phyloP scores from a whole-genome alignment of 2,113 vertebrate species.

The Rhinopomastus cyanomelas region DNA sequence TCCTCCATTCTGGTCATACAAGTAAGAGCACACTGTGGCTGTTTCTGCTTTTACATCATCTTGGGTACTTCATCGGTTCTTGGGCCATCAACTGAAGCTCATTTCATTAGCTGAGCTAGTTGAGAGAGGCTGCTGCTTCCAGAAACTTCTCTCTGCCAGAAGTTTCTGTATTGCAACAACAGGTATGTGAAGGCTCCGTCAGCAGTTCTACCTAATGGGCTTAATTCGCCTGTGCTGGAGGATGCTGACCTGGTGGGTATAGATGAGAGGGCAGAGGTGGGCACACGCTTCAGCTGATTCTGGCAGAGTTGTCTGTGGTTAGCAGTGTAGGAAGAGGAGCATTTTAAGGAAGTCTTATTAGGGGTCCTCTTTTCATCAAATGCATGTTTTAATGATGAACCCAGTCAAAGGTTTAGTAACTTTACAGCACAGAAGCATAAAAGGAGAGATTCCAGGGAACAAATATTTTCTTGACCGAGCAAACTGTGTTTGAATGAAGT shows the following conservation, averaged over 20 bases:
- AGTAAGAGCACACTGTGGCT: background rate
- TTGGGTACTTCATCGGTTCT: background rate
- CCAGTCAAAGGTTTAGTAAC: background rate
- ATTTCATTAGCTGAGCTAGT: background rate
- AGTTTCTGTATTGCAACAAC: background rate
- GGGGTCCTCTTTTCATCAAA: background rate
- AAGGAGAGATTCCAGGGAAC: background rate
- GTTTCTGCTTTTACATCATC: background rate
- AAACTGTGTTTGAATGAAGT: background rate
- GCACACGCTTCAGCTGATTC: background rate
- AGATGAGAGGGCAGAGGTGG: background rate
- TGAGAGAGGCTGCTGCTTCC: background rate
- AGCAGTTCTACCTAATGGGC: background rate
- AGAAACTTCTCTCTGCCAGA: background rate
- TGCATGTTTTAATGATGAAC: background rate
- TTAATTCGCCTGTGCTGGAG: background rate
- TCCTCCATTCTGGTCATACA: background rate
- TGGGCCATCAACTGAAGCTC: background rate
- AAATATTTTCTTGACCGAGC: background rate
- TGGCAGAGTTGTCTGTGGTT: background rate
- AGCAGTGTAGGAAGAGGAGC: background rate
- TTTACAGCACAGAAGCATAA: background rate
- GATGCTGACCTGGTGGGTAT: background rate
- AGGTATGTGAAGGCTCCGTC: background rate
- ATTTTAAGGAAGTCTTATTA: background rate